Evolutionary conservation across 2,888 invertebrate species (phyloP), one percentile per base, ranked within the genome.

Genomic region (Andrena haemorrhoa): DNA sequence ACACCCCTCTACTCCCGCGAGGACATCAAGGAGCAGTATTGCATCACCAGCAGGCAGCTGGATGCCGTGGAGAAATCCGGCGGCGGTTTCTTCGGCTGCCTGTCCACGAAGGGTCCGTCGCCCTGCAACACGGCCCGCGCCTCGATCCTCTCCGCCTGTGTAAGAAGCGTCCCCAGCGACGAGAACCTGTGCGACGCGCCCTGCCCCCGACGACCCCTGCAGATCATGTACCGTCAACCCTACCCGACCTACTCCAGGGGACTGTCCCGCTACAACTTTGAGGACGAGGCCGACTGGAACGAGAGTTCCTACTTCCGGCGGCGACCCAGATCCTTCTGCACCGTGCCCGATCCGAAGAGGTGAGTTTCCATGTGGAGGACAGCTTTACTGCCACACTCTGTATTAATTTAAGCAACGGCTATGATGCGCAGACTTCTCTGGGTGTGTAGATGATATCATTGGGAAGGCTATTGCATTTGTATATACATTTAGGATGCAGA

Each of bases 11-110:
- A 98, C 95, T 98, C 98, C 82, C 97, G 98, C 92, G 95, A 97
- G 95, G 97, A 97, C 95, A 98, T 98, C 94, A 96, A 97, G 89
- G 98, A 98, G 93, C 98, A 98, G 94, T 98, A 98, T 95, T 98
- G 98, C 95, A 97, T 98, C 95, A 98, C 97, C 93, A 97, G 97
- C 94, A 96, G 98, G 93, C 98, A 98, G 94, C 95, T 98, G 94
- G 97, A 97, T 92, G 96, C 97, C 90, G 95, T 98, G 91, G 98
- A 98, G 91, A 95, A 90, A 93, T 94, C 92, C 85, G 94, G 91
- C 60, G 95, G 95, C 92, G 95, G 97, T 90, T 96, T 98, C 93
- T 98, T 98, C 94, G 98, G 98, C 89, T 98, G 98, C 94, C 95
- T 98, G 90, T 97, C 98, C 66, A 96, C 96, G 92, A 96, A 96